These are phyloP conservation scores for Bombus sylvicola DNA, from an alignment of 1,140 invertebrate species.

Conservation along the genomic window DNA sequence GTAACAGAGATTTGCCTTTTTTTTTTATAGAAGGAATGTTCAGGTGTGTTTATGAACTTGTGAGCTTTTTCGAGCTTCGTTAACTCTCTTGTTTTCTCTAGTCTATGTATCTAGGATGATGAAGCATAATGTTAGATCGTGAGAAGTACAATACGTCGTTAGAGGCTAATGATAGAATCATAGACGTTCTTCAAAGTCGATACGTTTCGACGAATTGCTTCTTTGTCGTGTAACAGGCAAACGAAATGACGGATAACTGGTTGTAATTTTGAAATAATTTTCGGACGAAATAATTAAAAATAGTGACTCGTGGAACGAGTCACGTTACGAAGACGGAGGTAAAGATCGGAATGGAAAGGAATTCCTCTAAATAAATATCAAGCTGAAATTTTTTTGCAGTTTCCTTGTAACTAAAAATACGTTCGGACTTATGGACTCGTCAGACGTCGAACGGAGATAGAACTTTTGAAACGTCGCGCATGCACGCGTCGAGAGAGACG, in stretches of 20 bases:
- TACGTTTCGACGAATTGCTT: too few species aligned
- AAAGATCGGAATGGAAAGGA: background rate
- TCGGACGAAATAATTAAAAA: background rate
- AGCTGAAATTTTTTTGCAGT: background rate
- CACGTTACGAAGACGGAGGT: too few species aligned
- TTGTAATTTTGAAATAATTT: background rate
- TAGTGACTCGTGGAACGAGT: too few species aligned
- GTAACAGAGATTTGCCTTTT: too few species aligned
- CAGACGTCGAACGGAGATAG: background rate
- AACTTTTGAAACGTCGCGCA: background rate
- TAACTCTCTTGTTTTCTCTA: background rate
- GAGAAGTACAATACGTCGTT: too few species aligned
- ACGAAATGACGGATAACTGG: background rate
- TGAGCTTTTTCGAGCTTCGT: background rate
- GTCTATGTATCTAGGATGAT: too few species aligned
- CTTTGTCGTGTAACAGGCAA: too few species aligned
- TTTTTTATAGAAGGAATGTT: too few species aligned
- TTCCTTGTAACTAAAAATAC: background rate
- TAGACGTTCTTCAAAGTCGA: too few species aligned
- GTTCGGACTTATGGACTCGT: background rate
- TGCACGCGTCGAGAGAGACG: background rate
- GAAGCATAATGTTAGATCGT: too few species aligned
- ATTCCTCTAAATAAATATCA: background rate
- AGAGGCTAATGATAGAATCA: too few species aligned
- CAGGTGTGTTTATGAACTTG: too few species aligned